Conservation (phyloP, 2,888 invertebrate species). For the Stenchaetothrips biformis region DNA sequence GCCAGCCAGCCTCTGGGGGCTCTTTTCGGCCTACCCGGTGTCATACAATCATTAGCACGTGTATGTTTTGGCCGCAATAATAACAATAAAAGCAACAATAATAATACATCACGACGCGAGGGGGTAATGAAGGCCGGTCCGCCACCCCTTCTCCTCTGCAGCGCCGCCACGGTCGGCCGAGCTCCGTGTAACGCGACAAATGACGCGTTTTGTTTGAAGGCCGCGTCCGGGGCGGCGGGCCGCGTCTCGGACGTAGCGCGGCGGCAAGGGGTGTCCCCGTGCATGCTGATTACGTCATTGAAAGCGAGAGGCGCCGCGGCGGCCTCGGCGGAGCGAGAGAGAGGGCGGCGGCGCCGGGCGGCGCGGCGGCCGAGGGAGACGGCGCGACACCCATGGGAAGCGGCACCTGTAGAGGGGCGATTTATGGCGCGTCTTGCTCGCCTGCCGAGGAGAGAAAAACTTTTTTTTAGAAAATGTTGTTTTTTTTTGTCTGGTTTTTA, state of each 20-base stretch:
- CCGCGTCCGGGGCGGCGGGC: not conserved
- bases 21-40: no score
- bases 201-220: not conserved
- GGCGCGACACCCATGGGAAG: not conserved
- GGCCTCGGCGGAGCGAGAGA: not conserved
- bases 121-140: no score
- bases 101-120: no score
- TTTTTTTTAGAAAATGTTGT: not conserved
- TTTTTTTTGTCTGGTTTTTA: not conserved
- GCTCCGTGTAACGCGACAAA: not conserved
- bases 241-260: not conserved
- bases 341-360: not conserved
- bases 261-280: not conserved
- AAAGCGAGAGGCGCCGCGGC: not conserved
- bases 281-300: conserved; percentile 5
- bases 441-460: not conserved
- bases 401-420: no score
- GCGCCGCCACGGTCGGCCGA: not conserved
- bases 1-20: no score
- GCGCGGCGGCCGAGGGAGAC: not conserved
- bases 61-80: no score
- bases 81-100: no score
- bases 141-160: no score
- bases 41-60: no score
- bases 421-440: not conserved